These are phyloP conservation scores for Apocheima hispidaria DNA, from an alignment of 2,888 invertebrate species.

Conservation along the genomic window DNA sequence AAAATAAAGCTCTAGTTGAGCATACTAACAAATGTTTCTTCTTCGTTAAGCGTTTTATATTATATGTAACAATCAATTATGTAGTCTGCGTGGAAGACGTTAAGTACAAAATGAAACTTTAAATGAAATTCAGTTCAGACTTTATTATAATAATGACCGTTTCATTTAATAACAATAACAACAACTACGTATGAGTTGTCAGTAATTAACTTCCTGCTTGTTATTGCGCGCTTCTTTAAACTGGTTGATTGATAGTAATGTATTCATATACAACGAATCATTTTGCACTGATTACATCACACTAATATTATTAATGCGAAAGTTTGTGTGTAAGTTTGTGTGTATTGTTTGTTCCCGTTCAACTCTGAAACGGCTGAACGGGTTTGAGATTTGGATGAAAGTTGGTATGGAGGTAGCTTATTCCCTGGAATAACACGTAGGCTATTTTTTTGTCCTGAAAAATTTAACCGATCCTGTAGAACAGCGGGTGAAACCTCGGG, in stretches of 20 bases:
- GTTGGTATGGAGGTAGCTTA: too few species aligned
- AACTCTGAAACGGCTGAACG: too few species aligned
- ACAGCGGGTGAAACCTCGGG: too few species aligned
- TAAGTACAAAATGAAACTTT: conserved; percentile 4
- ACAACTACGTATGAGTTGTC: too few species aligned
- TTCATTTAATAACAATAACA: too few species aligned
- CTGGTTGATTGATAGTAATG: background rate
- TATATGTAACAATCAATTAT: conserved; percentile 18
- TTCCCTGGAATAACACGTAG: too few species aligned
- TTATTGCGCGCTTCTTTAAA: background rate
- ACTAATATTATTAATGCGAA: too few species aligned
- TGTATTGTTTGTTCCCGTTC: too few species aligned
- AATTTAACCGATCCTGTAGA: too few species aligned
- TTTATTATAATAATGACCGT: background rate
- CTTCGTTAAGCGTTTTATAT: conserved; percentile 21
- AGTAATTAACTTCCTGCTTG: background rate
- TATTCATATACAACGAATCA: background rate
- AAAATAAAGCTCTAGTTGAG: conserved; percentile 24
- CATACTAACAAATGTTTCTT: conserved; percentile 19
- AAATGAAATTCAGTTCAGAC: background rate
- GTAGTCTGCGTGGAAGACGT: background rate
- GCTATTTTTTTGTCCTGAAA: too few species aligned
- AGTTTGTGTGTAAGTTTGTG: too few species aligned
- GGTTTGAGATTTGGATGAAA: too few species aligned
- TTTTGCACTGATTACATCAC: background rate